A percentile compares a stretch with the other conserved stretches of the same genome.
These are phyloP conservation scores for Drosophila insularis DNA, from an alignment of 1,140 invertebrate species.

Conservation along the genomic window DNA sequence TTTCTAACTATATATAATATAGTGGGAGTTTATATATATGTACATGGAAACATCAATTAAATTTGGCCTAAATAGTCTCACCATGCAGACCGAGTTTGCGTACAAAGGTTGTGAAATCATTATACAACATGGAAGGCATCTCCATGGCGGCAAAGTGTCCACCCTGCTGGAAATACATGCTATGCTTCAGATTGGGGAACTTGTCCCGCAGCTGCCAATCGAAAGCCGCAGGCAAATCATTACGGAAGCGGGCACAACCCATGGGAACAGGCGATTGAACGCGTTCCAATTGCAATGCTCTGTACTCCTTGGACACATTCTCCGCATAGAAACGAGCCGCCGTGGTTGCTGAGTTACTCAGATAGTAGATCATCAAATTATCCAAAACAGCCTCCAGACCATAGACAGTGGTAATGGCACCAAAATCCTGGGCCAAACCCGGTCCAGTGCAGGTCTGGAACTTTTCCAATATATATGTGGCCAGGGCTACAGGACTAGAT, in stretches of 20 bases:
- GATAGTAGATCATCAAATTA: conserved; percentile 95
- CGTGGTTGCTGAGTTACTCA: conserved; percentile 88
- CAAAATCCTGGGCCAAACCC: conserved; percentile 86
- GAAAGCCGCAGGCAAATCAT: conserved; percentile 86
- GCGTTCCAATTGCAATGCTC: conserved; percentile 83
- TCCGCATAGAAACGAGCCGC: conserved; percentile 90
- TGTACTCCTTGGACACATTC: conserved; percentile 82
- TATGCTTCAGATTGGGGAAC: conserved; percentile 86
- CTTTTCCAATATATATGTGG: conserved; percentile 93
- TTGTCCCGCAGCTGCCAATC: conserved; percentile 85
- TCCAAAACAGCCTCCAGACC: conserved; percentile 90
- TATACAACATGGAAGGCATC: conserved; percentile 87
- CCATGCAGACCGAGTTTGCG: conserved; percentile 43
- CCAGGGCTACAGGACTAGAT: conserved; percentile 88
- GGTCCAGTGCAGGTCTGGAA: conserved; percentile 92
- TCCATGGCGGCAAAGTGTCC: conserved; percentile 95
- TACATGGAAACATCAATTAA: background rate
- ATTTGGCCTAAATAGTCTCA: background rate
- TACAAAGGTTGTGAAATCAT: conserved; percentile 84
- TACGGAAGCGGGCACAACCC: conserved; percentile 86
- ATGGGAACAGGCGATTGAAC: conserved; percentile 86
- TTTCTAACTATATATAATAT: background rate
- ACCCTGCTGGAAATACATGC: conserved; percentile 86
- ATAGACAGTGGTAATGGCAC: conserved; percentile 84
- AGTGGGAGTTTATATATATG: background rate